Evolutionary conservation across 2,888 invertebrate genomes (phyloP).

Genomic region (Gnatocerus cornutus): DNA sequence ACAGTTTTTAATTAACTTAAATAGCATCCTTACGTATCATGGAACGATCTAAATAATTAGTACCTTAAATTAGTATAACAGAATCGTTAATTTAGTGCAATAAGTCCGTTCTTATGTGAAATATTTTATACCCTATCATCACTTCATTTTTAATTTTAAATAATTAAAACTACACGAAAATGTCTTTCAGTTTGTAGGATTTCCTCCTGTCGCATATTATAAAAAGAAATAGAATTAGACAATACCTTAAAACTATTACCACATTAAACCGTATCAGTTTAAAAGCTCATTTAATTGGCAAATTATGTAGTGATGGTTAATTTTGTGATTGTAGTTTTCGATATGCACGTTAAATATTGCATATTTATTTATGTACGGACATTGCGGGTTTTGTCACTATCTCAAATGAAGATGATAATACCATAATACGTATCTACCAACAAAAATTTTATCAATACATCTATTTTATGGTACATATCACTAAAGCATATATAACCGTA

Average conservation of each 20-base stretch:
- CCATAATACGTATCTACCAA: constrained; percentile 18
- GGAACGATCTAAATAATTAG: too few species aligned
- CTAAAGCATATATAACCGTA: constrained; percentile 36
- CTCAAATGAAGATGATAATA: constrained; percentile 18
- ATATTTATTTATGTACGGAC: constrained; percentile 31
- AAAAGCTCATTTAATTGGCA: constrained; percentile 47
- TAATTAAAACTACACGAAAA: constrained; percentile 14
- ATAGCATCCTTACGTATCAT: too few species aligned
- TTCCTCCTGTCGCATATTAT: background rate
- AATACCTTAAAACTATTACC: constrained; percentile 35
- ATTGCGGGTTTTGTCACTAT: constrained; percentile 31
- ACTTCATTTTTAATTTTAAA: constrained; percentile 23
- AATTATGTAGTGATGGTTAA: constrained; percentile 38
- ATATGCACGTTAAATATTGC: constrained; percentile 42
- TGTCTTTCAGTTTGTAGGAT: background rate
- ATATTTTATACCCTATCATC: constrained; percentile 25
- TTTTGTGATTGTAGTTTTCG: constrained; percentile 43
- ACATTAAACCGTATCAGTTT: constrained; percentile 38
- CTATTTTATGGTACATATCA: constrained; percentile 39
- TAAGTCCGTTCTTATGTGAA: constrained; percentile 35
- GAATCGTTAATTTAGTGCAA: constrained; percentile 22
- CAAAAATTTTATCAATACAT: constrained; percentile 24
- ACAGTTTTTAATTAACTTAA: background rate
- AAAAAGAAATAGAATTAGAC: constrained; percentile 22
- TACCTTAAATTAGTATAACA: too few species aligned